phyloP scores from a whole-genome alignment of 2,797 vertebrate species.

The Lithobates pipiens region DNA sequence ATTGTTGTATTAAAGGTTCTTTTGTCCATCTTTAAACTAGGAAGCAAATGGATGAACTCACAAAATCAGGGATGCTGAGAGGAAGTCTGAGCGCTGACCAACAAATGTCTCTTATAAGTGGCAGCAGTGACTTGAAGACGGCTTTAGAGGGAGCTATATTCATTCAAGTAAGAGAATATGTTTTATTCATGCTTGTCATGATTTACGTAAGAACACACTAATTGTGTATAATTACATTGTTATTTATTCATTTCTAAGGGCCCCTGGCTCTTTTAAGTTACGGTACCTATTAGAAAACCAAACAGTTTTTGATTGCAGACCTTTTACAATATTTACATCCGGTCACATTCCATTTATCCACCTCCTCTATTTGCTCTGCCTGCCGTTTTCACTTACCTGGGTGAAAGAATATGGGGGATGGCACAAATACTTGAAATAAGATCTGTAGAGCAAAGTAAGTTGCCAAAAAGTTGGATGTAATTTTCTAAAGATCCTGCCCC shows the following conservation, averaged over 20 bases:
- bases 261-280: neutral
- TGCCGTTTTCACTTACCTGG: too few relatives aligned
- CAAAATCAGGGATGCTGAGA: constrained; percentile 82
- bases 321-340: neutral
- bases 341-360: too few relatives aligned
- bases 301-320: neutral
- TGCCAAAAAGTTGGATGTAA: too few relatives aligned
- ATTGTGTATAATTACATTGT: neutral
- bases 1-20: neutral
- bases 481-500: too few relatives aligned
- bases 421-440: too few relatives aligned
- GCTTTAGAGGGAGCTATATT: constrained; percentile 89
- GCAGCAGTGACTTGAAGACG: constrained; percentile 79
- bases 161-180: constrained; percentile 84
- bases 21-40: constrained; percentile 71
- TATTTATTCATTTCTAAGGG: neutral
- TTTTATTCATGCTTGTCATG: neutral
- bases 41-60: constrained; percentile 83
- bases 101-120: constrained; percentile 84
- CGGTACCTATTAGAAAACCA: neutral
- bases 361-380: too few relatives aligned
- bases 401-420: too few relatives aligned
- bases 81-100: constrained; percentile 77
- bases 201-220: neutral
- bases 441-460: too few relatives aligned